A percentile compares a stretch with the other conserved stretches of the same genome.
Evolutionary conservation across 2,113 vertebrate species (phyloP).

Genomic region (Cichladusa arquata): DNA sequence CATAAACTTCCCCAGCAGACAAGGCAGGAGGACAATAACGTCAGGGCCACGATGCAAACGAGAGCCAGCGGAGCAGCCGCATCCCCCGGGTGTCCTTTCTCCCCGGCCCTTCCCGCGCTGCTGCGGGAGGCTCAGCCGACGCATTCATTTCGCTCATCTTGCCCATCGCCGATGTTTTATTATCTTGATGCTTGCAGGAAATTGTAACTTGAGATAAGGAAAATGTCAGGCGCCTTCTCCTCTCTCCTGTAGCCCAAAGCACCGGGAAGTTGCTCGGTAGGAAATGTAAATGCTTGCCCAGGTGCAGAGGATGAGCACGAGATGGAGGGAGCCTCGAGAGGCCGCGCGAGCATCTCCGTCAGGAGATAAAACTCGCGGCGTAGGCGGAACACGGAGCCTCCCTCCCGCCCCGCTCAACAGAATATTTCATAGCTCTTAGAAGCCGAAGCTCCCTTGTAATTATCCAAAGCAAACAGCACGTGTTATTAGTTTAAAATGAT

Average conservation of each 20-base stretch:
- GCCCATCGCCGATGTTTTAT: conserved; percentile 30
- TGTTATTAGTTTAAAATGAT: conserved; percentile 72
- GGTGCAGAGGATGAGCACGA: background rate
- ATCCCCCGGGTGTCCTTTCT: conserved; percentile 48
- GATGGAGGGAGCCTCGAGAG: conserved; percentile 16
- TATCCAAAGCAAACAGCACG: conserved; percentile 73
- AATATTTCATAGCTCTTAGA: conserved; percentile 64
- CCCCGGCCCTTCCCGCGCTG: background rate
- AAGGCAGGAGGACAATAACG: conserved; percentile 71
- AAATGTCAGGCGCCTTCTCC: conserved; percentile 55
- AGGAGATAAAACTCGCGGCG: conserved; percentile 37
- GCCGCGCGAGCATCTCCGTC: background rate
- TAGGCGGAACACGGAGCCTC: conserved; percentile 39
- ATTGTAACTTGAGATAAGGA: conserved; percentile 70
- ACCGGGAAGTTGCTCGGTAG: background rate
- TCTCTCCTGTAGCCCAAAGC: conserved; percentile 32
- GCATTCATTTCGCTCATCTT: background rate
- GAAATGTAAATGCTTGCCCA: conserved; percentile 52
- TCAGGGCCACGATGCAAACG: conserved; percentile 59
- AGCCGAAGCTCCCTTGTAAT: conserved; percentile 65
- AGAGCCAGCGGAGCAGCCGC: conserved; percentile 6
- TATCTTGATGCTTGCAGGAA: conserved; percentile 68
- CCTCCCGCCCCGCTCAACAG: conserved; percentile 3
- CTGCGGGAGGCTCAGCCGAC: background rate
- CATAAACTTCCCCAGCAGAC: conserved; percentile 70